Base-by-base conservation (phyloP, 2,113 vertebrate genomes). In the Bos javanicus region DNA sequence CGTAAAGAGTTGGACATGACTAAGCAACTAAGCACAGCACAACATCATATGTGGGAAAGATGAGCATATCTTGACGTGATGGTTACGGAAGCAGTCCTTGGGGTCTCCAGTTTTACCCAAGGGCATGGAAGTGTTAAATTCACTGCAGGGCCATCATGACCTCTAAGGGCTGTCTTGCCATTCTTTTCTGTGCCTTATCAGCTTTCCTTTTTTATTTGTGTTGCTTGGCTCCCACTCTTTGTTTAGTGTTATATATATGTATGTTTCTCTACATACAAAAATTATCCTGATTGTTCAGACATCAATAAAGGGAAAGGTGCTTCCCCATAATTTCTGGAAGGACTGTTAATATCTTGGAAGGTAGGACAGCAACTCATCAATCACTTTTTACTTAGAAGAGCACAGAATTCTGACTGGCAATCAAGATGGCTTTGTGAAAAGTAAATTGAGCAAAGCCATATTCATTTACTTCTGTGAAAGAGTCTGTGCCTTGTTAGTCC, bases 371-470 rank as follows among this genome's bases (percentile, higher is more conserved):
- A 95, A 89, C 85, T 86, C 87, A 94, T 57, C 82, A 95, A 59
- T 91, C 78, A 93, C 46, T 96, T 97, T 95, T 71, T 96, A 50
- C 83, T 92, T 95, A 95, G 80, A 97, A 96, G 36, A 96, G 36
- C 48, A 46, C 14, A 86, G 39, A 83, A 30, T 95, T 96, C 46
- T 97, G 46, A 78, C 67, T 93, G 78, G n/a, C 87, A 92, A 59
- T 97, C 96, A 93, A 87, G 71, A 64, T 80, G 57, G 62, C 62
- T 97, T 96, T 97, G 88, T 93, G 91, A 95, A 97, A 93, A 97
- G 67, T 36, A 95, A 94, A 97, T 84, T 96, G 57, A 94, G 17
- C 57, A 87, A 84, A 93, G 78, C 91, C n/a, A 76, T 97, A 91
- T 98, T 90, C 96, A 95, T 94, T 97, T 91, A 92, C 59, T 97